A percentile compares a stretch with the other conserved stretches of the same genome.
These are phyloP conservation scores for Pitangus sulphuratus DNA, from an alignment of 2,797 vertebrate genomes.

Conservation along the genomic window DNA sequence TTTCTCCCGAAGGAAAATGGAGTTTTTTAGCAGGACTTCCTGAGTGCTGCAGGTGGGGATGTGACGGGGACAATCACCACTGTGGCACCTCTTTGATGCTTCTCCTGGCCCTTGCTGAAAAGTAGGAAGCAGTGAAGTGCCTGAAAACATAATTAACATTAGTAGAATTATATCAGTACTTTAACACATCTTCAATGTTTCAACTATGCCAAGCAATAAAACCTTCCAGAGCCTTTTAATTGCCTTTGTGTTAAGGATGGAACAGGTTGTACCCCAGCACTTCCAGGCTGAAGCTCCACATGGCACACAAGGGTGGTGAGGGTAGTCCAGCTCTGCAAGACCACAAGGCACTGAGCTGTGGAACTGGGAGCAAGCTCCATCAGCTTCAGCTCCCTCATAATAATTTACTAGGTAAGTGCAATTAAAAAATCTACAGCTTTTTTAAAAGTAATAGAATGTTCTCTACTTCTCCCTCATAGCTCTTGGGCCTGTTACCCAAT, in stretches of 20 bases:
- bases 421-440: background rate
- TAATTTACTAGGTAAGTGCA: background rate
- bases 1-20: background rate
- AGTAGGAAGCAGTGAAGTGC: slow-evolving; percentile 5
- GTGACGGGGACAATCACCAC: background rate
- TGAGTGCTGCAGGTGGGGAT: background rate
- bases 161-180: background rate
- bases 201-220: background rate
- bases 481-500: background rate
- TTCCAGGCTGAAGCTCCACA: background rate
- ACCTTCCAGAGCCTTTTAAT: background rate
- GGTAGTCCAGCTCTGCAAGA: background rate
- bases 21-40: slow-evolving; percentile 2
- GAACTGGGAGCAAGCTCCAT: background rate
- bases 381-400: background rate
- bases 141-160: slow-evolving; percentile 25
- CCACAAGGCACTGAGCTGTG: background rate
- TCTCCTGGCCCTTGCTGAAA: slow-evolving; percentile 13
- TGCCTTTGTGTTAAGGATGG: background rate
- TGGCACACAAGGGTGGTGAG: accelerated
- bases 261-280: background rate
- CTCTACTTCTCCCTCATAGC: background rate
- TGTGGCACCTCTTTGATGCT: background rate
- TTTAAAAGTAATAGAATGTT: background rate
- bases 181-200: background rate